Base-by-base conservation (phyloP, 2,888 invertebrate genomes). In the Ochlodes sylvanus region DNA sequence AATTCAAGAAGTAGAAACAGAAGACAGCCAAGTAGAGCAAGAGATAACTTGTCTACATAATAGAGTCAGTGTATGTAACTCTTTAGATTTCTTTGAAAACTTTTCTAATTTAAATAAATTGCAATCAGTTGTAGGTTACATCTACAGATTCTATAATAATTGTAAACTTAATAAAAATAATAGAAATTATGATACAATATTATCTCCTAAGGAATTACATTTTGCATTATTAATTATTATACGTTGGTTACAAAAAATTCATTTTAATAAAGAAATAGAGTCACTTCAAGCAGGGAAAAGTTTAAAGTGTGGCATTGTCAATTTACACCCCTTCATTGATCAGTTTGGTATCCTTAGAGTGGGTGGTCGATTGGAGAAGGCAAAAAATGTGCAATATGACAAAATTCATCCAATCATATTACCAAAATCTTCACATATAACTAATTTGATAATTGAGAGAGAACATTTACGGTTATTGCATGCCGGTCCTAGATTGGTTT, bases 261-360 rank as follows among this genome's bases (percentile, higher is more conserved):
- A 42, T 42, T 42, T 42, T n/a, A n/a, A 7, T 42, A 42, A 42
- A n/a, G 42, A 42, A n/a, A 42, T 42, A 42, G n/a, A n/a, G n/a
- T n/a, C n/a, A 42, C 42, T 42, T 42, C 14, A 42, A 42, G 3
- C 42, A 42, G 42, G 42, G 1, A 42, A 42, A 42, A n/a, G n/a
- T 2, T n/a, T 42, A 42, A 42, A 42, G 7, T 2, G n/a, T 42
- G 42, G 42, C 7, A 42, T 42, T 42, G 42, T 42, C 7, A 14
- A n/a, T n/a, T 42, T 42, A n/a, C 42, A 42, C n/a, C 42, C 42
- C n/a, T 42, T 42, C n/a, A 42, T 42, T 42, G 42, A 42, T 42
- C 14, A 42, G n/a, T 42, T 42, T 42, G 42, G 42, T 7, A n/a
- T 42, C 3, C n/a, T 42, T n/a, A 14, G 42, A 42, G 42, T 42